A percentile compares a stretch with the other conserved stretches of the same genome.
Evolutionary conservation across 1,140 invertebrate species (phyloP).

Genomic region (Scaptomyza graminum): DNA sequence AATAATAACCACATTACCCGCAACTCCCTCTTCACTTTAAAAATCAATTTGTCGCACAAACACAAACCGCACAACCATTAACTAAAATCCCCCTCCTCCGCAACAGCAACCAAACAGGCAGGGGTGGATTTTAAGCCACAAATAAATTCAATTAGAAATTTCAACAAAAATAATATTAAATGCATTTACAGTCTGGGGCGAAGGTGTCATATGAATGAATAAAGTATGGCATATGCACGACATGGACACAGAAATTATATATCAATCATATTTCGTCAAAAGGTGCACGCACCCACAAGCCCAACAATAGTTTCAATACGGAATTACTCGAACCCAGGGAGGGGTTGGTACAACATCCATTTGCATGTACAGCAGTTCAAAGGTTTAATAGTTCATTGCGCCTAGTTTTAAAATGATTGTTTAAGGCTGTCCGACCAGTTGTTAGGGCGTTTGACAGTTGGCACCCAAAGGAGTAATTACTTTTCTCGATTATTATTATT

Average conservation of each 20-base stretch:
- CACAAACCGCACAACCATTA: slow-evolving; percentile 16
- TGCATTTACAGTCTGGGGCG: slow-evolving; percentile 48
- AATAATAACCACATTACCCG: slow-evolving; percentile 31
- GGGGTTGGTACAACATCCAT: slow-evolving; percentile 36
- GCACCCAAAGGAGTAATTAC: slow-evolving; percentile 26
- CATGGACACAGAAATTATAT: slow-evolving; percentile 19
- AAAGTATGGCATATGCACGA: slow-evolving; percentile 65
- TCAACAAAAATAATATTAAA: slow-evolving; percentile 68
- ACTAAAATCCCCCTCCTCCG: slow-evolving; percentile 23
- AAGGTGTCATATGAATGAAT: slow-evolving; percentile 39
- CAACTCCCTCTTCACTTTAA: slow-evolving; percentile 25
- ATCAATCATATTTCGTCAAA: slow-evolving; percentile 66
- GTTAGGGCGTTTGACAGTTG: slow-evolving; percentile 26
- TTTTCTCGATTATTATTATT: slow-evolving; percentile 4
- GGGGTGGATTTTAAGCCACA: slow-evolving; percentile 51
- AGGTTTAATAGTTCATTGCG: neutral
- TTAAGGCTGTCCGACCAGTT: slow-evolving; percentile 19
- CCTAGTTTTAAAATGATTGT: slow-evolving; percentile 65
- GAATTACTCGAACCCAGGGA: slow-evolving; percentile 5
- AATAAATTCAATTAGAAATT: slow-evolving; percentile 77
- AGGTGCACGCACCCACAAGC: slow-evolving; percentile 37
- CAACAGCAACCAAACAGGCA: neutral
- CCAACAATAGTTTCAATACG: slow-evolving; percentile 12
- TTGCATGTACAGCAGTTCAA: slow-evolving; percentile 22
- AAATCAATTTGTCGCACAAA: slow-evolving; percentile 73